Evolutionary conservation across 2,113 vertebrate species (phyloP), one percentile per base, ranked within the genome.

Genomic region (Tupaia tana): DNA sequence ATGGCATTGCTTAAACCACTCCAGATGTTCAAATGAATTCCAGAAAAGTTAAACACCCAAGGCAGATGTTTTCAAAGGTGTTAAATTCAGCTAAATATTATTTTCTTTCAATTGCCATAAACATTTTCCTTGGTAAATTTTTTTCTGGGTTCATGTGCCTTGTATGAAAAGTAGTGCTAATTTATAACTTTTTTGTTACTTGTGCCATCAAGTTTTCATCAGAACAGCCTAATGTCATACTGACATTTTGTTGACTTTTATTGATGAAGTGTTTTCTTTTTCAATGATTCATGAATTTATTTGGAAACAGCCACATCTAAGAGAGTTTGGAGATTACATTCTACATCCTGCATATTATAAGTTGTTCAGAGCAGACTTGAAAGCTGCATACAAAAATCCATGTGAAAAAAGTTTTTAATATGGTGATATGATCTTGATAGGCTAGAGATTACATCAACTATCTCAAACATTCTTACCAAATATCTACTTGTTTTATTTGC

Each of bases 201-300:
- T 87, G 89, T 95, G 85, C 81, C 91, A 87, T 89, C 3, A 11
- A 66, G 66, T 79, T 90, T 77, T n/a, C 31, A 34, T 91, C 54
- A 31, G 64, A 82, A 75, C 14, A 24, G 24, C 22, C 14, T 6
- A 31, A 5, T 67, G 27, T 86, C 70, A 58, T 58, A 67, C 4
- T 52, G 63, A 86, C 3, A 2, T 78, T 61, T n/a, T 84, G 16
- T 27, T 89, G 52, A 24, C 19, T 83, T 67, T 92, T 59, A 82
- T n/a, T 83, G 34, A 90, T 0, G 25, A 73, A 89, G 22, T 83
- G 1, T 92, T 92, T 91, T 94, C 61, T 25, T 86, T 89, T 91
- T 59, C 3, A 74, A 34, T 79, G 16, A 86, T 75, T 1, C 3
- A 69, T 34, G 9, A 18, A 54, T 90, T 89, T 25, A 31, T 78